Conservation (phyloP, 2,113 vertebrate genomes). For the Triplophysa dalaica region DNA sequence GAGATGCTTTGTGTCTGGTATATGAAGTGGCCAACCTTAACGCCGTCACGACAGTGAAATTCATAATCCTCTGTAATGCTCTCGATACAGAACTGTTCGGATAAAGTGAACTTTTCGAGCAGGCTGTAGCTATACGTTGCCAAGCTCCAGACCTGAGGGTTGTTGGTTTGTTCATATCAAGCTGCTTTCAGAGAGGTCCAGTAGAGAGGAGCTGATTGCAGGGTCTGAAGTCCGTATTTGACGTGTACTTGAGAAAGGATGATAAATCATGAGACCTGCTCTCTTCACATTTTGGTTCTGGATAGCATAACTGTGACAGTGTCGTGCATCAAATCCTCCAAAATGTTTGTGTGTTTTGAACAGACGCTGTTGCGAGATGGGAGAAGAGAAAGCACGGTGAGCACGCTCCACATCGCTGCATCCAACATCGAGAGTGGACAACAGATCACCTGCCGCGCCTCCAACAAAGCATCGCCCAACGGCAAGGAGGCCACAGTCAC, state of each 20-base stretch:
- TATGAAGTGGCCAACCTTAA: conserved; percentile 14
- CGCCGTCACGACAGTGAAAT: neutral
- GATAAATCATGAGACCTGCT: too few relatives aligned
- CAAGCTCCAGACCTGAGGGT: neutral
- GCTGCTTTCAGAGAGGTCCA: neutral
- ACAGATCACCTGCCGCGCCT: conserved; percentile 82
- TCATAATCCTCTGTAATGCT: neutral
- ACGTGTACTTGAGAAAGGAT: neutral
- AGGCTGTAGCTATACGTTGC: too few relatives aligned
- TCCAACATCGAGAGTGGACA: conserved; percentile 84
- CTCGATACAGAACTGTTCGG: neutral
- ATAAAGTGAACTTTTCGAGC: neutral
- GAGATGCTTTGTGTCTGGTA: conserved; percentile 6
- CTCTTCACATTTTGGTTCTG: too few relatives aligned
- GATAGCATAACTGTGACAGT: too few relatives aligned
- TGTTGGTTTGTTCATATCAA: neutral
- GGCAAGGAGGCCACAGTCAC: conserved; percentile 87
- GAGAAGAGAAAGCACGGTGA: conserved; percentile 85
- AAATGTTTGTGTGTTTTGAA: neutral
- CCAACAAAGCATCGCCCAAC: conserved; percentile 85
- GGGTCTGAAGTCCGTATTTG: neutral
- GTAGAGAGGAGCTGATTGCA: conserved; percentile 11
- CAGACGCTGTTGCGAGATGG: conserved; percentile 83
- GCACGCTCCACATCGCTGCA: conserved; percentile 83
- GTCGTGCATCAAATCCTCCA: neutral